Percentiles rank a stretch among this genome's conserved stretches.
Conservation (phyloP, 2,113 vertebrate genomes). For the Pica pica region DNA sequence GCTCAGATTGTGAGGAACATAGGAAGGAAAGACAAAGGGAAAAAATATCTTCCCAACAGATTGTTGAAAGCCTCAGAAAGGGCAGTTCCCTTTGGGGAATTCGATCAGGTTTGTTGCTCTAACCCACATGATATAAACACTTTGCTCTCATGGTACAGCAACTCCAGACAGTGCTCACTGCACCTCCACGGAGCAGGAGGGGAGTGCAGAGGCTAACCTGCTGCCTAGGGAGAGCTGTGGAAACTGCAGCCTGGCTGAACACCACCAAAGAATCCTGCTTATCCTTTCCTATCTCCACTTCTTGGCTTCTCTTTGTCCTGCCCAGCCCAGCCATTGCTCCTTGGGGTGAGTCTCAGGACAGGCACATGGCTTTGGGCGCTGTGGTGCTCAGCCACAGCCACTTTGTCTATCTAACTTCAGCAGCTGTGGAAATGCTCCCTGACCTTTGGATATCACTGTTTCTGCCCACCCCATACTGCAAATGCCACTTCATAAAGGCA, state of each 20-base stretch:
- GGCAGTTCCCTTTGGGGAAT: background rate
- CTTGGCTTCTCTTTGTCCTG: background rate
- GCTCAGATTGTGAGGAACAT: background rate
- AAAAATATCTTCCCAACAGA: background rate
- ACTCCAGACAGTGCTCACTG: background rate
- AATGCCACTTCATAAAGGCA: background rate
- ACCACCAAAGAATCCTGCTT: background rate
- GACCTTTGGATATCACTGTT: background rate
- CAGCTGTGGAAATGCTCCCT: accelerated
- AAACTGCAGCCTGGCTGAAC: background rate
- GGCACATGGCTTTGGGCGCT: accelerated
- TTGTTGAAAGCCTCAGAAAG: background rate
- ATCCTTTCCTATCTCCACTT: background rate
- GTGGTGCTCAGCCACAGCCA: background rate
- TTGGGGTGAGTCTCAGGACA: background rate
- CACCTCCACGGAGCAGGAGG: background rate
- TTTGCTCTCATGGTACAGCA: background rate
- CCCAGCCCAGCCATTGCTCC: background rate
- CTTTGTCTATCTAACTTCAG: background rate
- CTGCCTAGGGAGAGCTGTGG: background rate
- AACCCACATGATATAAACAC: background rate
- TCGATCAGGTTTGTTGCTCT: background rate
- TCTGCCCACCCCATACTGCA: background rate
- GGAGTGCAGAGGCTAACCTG: background rate
- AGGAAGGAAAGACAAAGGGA: background rate